A percentile compares a stretch with the other conserved stretches of the same genome.
phyloP scores from a whole-genome alignment of 2,888 invertebrate species.

The Catotricha subobsoleta region DNA sequence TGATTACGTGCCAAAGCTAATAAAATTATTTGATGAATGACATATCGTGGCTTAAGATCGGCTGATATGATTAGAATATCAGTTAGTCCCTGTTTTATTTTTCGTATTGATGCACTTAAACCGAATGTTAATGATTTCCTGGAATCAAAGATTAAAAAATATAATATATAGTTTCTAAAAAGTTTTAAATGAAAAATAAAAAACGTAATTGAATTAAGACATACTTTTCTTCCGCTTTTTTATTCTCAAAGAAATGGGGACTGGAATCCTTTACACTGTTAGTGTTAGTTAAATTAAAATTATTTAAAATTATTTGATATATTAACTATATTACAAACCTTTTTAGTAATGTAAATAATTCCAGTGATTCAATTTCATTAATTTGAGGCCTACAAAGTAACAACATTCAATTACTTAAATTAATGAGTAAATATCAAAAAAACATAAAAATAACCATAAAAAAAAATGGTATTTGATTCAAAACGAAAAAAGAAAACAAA shows the following conservation, averaged over 20 bases:
- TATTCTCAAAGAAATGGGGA: too few species aligned
- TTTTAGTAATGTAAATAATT: neutral
- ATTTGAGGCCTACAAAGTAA: neutral
- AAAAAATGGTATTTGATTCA: too few species aligned
- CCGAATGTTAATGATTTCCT: neutral
- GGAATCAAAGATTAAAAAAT: neutral
- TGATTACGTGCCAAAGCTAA: neutral
- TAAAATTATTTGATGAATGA: slow-evolving; percentile 1
- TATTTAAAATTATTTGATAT: too few species aligned
- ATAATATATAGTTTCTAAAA: neutral
- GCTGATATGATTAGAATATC: neutral
- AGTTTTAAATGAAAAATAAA: neutral
- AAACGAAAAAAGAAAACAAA: too few species aligned
- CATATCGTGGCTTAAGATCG: slow-evolving; percentile 1
- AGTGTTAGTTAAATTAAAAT: too few species aligned
- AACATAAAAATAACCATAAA: neutral
- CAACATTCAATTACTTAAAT: neutral
- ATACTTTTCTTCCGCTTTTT: too few species aligned
- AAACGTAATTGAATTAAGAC: neutral
- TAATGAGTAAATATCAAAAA: neutral
- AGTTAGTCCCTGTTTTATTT: neutral
- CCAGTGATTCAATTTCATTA: neutral
- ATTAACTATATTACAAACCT: too few species aligned
- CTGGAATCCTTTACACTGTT: too few species aligned
- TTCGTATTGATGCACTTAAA: neutral